Base-by-base conservation (phyloP, 2,888 invertebrate genomes). In the Agonopterix subpropinquella region DNA sequence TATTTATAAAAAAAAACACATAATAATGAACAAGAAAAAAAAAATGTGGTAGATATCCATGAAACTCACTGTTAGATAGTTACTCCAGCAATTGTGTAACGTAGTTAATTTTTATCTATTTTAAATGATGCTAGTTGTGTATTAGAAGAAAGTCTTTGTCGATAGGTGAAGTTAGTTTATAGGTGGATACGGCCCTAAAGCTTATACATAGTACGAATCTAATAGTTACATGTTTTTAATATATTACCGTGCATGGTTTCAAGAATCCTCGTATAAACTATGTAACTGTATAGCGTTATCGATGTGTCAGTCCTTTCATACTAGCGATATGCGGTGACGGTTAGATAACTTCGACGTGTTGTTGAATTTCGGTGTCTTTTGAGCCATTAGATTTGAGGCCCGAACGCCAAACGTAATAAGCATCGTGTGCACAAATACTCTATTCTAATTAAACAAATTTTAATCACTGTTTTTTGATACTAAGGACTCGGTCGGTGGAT, bases 101-200 rank as follows among this genome's bases (percentile, higher is more conserved):
- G 71, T 83, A 79, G 79, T 71, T 65, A 66, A 61, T 72, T 78
- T 79, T 73, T 78, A 77, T 77, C 73, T 79, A 78, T 80, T 83
- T 86, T 83, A 79, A 85, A 79, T 54, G 77, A 84, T 77, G 86
- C 85, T 87, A 86, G 85, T 77, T 82, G 77, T 80, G 69, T 79
- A 78, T 72, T 58, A 52, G 51, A 57, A 65, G 56, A 60, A 60
- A 60, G 57, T 65, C 67, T 71, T 76, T 61, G 76, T 75, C 73
- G 55, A 59, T 75, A 71, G 76, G 68, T 64, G 67, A 61, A 54
- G 64, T 68, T 82, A 77, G 77, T 52, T 52, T 60, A 56, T 77
- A 73, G 71, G 58, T 67, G 67, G 68, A 49, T 69, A 78, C 57
- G 77, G 81, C 72, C 73, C 78, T 82, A 76, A 80, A 73, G 83